phyloP scores from a whole-genome alignment of 2,797 vertebrate species.

The Chanos chanos region DNA sequence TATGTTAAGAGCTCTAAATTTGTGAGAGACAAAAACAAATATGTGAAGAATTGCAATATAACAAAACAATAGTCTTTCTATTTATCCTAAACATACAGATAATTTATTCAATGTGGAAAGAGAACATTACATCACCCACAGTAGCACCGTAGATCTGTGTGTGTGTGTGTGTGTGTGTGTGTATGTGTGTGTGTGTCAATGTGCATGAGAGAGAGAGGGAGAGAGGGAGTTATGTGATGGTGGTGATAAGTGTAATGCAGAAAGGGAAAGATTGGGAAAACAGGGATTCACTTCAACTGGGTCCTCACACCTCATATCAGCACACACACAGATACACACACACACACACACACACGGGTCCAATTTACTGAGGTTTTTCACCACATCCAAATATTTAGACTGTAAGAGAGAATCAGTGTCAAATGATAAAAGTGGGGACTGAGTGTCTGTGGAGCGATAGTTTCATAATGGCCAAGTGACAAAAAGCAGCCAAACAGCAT shows the following conservation, averaged over 20 bases:
- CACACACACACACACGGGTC: constrained; percentile 6
- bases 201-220: not conserved
- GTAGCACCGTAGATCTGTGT: too few species aligned
- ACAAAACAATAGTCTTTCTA: too few species aligned
- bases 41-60: too few species aligned
- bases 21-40: too few species aligned
- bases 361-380: constrained; percentile 30
- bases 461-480: not conserved
- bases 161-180: not conserved
- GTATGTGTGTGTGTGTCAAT: not conserved
- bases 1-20: too few species aligned
- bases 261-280: not conserved
- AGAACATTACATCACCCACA: too few species aligned
- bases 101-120: too few species aligned
- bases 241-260: not conserved
- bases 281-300: too few species aligned
- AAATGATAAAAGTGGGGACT: not conserved
- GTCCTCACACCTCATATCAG: not conserved
- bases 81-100: too few species aligned
- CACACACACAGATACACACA: constrained; percentile 8
- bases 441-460: not conserved
- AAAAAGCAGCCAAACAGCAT: not conserved
- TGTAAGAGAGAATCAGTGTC: constrained; percentile 48
- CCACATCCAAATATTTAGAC: constrained; percentile 43
- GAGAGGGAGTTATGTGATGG: not conserved